Conservation (phyloP, 35 echinoderm and acorn worm genomes). For the Strongylocentrotus purpuratus region DNA sequence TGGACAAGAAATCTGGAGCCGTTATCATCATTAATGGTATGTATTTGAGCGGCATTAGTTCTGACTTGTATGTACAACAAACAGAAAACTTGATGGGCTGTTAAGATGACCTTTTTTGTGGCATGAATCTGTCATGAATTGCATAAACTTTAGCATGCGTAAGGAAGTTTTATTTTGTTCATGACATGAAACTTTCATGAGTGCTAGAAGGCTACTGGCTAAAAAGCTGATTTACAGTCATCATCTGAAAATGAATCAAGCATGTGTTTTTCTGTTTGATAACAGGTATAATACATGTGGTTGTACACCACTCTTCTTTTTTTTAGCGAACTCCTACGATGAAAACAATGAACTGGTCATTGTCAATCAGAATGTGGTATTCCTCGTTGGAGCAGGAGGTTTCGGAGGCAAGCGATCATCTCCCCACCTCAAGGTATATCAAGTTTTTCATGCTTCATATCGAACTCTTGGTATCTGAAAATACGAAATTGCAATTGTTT, state of each 20-base stretch:
- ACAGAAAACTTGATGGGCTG: neutral
- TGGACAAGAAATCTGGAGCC: conserved; percentile 96
- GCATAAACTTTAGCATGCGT: too few relatives aligned
- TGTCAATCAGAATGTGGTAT: conserved; percentile 77
- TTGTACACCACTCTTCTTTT: neutral
- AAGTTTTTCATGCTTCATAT: neutral
- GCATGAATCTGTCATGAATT: too few relatives aligned
- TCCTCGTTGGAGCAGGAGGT: conserved; percentile 88
- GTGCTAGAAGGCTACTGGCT: too few relatives aligned
- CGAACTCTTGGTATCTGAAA: neutral
- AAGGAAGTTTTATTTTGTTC: too few relatives aligned
- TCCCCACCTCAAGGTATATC: conserved; percentile 74
- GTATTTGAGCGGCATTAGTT: neutral
- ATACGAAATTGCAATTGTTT: neutral
- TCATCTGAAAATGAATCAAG: too few relatives aligned
- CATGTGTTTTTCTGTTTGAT: too few relatives aligned
- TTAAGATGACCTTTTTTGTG: too few relatives aligned
- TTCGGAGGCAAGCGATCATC: conserved; percentile 92
- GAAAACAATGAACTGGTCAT: conserved; percentile 75
- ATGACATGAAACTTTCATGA: too few relatives aligned
- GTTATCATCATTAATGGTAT: conserved; percentile 86
- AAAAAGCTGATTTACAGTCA: too few relatives aligned
- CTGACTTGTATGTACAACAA: neutral
- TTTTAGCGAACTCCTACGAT: conserved; percentile 91
- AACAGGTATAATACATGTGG: too few relatives aligned